Base-by-base conservation (phyloP, 2,888 invertebrate genomes). In the Axea sp. region DNA sequence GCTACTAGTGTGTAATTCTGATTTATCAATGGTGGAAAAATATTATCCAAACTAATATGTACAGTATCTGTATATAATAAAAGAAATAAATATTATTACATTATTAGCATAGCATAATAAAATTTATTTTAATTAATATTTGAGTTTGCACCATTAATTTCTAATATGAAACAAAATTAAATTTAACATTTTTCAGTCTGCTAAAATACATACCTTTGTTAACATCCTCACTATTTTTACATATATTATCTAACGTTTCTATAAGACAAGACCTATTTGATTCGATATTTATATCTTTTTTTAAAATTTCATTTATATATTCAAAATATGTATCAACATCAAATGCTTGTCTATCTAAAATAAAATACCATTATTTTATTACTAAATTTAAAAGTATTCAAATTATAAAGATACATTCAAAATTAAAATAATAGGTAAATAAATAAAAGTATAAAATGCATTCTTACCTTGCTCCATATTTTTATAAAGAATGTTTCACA, bases 1-100 rank as follows among this genome's bases (percentile, higher is more conserved):
- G 86, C 79, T 7, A 88, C 71, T 5, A 74, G 59, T 41, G 77
- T 79, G n/a, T 78, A 83, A 24, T 81, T 77, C 9, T 85, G 80
- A 7, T 39, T 78, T 22, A 86, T 59, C 4, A 86, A 72, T 3
- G 68, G 80, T 14, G 83, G 17, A 60, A 86, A 84, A 22, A 83
- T 78, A 67, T 84, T 79, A 14, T 84, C 82, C 24, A 81, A 74
- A 3, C 73, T 62, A 53, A 82, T 76, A 11, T 80, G 76, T 3
- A 77, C 73, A 24, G 69, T 74, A 28, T 82, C 85, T 83, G 79
- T 5, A 69, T 79, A 55, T 9, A 19, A 3, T 19, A 31, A 49
- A 28, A 14, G 22, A 7, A 4, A 4, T 17, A 12, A 12, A 9
- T n/a, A n/a, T 22, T 33, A 19, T 17, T 17, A 33, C 19, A 12